Conservation (phyloP, 2,797 vertebrate species). For the Hydrocynus forskahlii region DNA sequence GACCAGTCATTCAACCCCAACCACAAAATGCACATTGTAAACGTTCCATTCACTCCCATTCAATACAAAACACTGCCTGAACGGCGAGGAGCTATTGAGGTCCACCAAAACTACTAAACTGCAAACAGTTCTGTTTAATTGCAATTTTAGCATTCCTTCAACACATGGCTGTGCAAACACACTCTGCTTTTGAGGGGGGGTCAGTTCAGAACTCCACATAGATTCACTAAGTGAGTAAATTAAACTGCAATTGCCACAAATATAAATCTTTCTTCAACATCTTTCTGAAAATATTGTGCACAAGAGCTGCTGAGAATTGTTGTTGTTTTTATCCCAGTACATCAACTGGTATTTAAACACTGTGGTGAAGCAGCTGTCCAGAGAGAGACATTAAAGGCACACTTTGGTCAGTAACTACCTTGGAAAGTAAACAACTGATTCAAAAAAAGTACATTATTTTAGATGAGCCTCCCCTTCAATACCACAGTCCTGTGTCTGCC, state of each 20-base stretch:
- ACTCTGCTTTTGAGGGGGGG: background rate
- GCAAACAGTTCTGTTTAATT: background rate
- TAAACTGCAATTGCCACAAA: too few relatives aligned
- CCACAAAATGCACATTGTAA: slow-evolving; percentile 11
- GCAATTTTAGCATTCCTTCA: background rate
- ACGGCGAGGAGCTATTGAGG: background rate
- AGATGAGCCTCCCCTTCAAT: background rate
- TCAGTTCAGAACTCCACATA: background rate
- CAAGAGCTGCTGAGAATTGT: too few relatives aligned
- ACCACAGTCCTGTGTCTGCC: background rate
- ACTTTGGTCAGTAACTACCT: background rate
- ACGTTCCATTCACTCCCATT: slow-evolving; percentile 19
- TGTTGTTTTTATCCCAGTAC: background rate
- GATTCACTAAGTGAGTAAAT: too few relatives aligned
- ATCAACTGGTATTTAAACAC: background rate
- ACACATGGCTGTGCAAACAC: background rate
- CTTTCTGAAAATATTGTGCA: too few relatives aligned
- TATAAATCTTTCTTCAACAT: too few relatives aligned
- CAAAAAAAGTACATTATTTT: background rate
- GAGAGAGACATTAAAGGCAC: background rate
- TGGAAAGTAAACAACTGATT: background rate
- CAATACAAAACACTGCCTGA: background rate
- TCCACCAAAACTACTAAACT: background rate
- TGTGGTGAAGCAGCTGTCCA: background rate
- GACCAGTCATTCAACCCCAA: background rate